Evolutionary conservation across 2,797 vertebrate species (phyloP).

Genomic region (Urophycis tenuis): DNA sequence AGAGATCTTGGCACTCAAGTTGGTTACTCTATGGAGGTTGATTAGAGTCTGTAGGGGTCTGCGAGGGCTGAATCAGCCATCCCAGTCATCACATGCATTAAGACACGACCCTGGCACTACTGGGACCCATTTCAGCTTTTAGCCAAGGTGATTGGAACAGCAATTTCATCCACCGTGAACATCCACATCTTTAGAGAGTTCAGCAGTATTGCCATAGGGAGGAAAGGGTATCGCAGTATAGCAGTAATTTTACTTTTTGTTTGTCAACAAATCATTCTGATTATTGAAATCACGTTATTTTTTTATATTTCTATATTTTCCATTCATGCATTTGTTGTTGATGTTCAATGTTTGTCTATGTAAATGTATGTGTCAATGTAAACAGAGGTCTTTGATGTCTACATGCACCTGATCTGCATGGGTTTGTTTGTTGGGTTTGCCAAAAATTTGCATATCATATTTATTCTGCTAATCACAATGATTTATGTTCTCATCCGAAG

Average conservation of each 20-base stretch:
- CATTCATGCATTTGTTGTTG: background rate
- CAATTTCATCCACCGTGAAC: background rate
- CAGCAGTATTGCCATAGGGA: background rate
- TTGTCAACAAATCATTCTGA: background rate
- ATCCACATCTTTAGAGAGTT: background rate
- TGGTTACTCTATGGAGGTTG: conserved; percentile 28
- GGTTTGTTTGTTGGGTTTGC: background rate
- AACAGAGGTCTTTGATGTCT: background rate
- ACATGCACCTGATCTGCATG: background rate
- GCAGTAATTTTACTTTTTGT: background rate
- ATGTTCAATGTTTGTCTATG: background rate
- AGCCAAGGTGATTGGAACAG: conserved; percentile 8
- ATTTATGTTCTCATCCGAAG: background rate
- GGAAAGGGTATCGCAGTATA: background rate
- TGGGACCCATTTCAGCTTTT: background rate
- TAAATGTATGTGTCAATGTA: background rate
- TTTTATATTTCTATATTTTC: background rate
- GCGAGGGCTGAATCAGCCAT: conserved; percentile 44
- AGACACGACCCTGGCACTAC: conserved; percentile 25
- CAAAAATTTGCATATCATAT: background rate
- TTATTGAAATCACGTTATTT: background rate
- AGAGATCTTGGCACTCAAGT: background rate
- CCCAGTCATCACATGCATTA: conserved; percentile 41
- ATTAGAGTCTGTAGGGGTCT: conserved; percentile 38
- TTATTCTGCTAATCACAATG: background rate